Conservation (phyloP, 2,797 vertebrate genomes). For the Semaprochilodus insignis region DNA sequence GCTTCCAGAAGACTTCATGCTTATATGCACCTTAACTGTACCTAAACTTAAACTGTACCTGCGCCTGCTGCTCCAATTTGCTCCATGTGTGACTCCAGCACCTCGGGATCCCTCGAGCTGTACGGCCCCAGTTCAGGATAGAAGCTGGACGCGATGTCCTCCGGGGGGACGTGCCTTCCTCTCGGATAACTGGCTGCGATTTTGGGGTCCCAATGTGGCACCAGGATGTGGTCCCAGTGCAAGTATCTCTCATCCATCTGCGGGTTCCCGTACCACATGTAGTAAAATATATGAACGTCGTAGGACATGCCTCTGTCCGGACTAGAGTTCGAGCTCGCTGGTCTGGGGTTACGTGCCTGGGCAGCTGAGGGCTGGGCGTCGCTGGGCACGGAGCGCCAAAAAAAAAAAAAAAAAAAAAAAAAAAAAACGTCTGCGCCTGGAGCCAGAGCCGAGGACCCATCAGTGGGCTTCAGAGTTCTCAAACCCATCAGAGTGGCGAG, state of each 20-base stretch:
- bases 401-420: no score
- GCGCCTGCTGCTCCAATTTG: conserved; percentile 86
- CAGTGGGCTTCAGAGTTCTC: conserved; percentile 83
- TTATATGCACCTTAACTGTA: neutral
- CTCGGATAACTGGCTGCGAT: conserved; percentile 88
- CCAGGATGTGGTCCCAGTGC: conserved; percentile 90
- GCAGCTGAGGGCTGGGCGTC: conserved; percentile 71
- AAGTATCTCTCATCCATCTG: conserved; percentile 81
- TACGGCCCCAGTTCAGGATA: conserved; percentile 86
- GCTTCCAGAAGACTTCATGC: neutral
- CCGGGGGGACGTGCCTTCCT: conserved; percentile 86
- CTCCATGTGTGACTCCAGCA: conserved; percentile 87
- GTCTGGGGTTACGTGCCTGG: conserved; percentile 69
- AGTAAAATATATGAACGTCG: conserved; percentile 88
- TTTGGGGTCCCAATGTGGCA: conserved; percentile 92
- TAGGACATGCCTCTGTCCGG: conserved; percentile 79
- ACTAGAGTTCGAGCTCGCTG: conserved; percentile 67
- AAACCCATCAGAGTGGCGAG: conserved; percentile 89
- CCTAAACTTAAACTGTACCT: conserved; percentile 72
- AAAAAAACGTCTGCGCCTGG: conserved; percentile 79
- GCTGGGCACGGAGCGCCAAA: conserved; percentile 71
- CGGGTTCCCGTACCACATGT: conserved; percentile 86
- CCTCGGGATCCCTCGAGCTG: conserved; percentile 86
- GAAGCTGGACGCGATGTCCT: conserved; percentile 88
- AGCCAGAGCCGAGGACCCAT: conserved; percentile 80